These are phyloP conservation scores for Tamandua tetradactyla DNA, from an alignment of 2,797 vertebrate genomes.

Conservation along the genomic window DNA sequence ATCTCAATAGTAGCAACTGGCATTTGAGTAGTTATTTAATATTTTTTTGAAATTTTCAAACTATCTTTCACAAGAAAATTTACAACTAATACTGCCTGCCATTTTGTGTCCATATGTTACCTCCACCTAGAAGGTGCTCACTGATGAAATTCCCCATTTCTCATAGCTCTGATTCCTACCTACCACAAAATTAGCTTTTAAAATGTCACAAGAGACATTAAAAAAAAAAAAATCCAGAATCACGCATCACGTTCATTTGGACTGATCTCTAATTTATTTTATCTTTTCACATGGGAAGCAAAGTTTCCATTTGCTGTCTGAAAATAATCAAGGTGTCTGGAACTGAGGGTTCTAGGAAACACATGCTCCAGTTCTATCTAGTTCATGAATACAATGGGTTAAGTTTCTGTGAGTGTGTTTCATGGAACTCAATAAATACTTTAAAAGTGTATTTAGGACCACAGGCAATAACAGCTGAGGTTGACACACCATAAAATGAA, in stretches of 20 bases:
- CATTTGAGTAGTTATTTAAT: not conserved
- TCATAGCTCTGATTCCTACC: not conserved
- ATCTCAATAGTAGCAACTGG: not conserved
- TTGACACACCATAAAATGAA: not conserved
- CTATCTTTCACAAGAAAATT: not conserved
- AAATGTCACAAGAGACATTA: not conserved
- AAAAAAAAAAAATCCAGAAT: not conserved
- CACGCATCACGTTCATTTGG: not conserved
- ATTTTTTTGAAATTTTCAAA: not conserved
- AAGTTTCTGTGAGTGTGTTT: not conserved
- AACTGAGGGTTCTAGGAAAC: not conserved
- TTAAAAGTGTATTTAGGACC: not conserved
- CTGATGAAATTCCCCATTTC: not conserved
- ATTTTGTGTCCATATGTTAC: not conserved
- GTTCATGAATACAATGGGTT: not conserved
- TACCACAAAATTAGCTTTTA: not conserved
- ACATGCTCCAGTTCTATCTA: not conserved
- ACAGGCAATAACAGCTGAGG: not conserved
- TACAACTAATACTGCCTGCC: not conserved
- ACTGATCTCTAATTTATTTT: not conserved
- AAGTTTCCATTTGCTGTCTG: not conserved
- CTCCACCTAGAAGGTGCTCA: not conserved
- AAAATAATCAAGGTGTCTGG: not conserved
- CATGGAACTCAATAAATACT: not conserved
- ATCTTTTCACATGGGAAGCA: not conserved